Base-by-base conservation (phyloP, 2,797 vertebrate genomes). In the Poecilia gillii region DNA sequence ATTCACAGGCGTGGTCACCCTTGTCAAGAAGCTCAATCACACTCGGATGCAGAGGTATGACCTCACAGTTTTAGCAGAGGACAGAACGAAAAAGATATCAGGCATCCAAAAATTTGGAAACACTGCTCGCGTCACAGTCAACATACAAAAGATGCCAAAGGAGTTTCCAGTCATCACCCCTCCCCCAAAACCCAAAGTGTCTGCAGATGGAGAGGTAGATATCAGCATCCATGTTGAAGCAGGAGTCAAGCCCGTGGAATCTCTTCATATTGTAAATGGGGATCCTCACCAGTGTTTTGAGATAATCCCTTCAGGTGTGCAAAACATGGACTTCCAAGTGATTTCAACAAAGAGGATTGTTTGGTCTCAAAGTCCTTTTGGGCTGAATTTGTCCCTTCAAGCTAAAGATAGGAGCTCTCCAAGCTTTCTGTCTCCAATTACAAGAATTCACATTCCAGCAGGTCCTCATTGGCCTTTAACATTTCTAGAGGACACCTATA, bases 351-450 rank as follows among this genome's bases (percentile, higher is more conserved):
- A 96, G 94, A 95, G 94, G 90, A 96, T 99, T 85, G 95, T 96
- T 81, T 99, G 97, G 98, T 89, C 94, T 75, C 92, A 97, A 75
- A 94, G 93, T 70, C 96, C 95, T 0, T 96, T 93, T 72, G 99
- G 99, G 73, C 94, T 98, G 79, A 99, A 99, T 94, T 93, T 99
- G 83, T 98, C 97, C 43, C 94, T 99, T 78, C 98, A 96, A 93
- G 98, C 97, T 53, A 97, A 95, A 94, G 97, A 97, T 84, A 93
- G 90, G 74, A 94, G 94, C 83, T 94, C 89, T 13, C 96, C 96
- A 23, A 91, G 95, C 77, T 88, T 96, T 46, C 89, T 94, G 79
- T 98, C 97, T 59, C 91, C 94, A 74, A 20, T 97, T 88, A 93
- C 89, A 86, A 91, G 93, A 49, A 90, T 99, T 72, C 96, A 98